Evolutionary conservation across 2,888 invertebrate species (phyloP).

Genomic region (Diadegma fenestrale): DNA sequence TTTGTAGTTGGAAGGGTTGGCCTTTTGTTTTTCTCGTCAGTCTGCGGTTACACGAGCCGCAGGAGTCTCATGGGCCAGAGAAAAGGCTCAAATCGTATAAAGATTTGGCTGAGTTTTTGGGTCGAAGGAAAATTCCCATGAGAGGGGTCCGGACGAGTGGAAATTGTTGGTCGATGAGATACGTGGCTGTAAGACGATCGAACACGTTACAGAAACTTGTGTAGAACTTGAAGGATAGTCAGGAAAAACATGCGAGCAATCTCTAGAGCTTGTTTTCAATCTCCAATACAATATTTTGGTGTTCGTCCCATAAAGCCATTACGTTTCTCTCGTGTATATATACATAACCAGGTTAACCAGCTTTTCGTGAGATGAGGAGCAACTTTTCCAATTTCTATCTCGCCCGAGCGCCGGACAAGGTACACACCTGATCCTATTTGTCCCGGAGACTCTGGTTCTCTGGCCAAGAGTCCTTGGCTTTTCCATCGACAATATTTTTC

Average conservation of each 20-base stretch:
- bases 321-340: background rate
- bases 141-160: background rate
- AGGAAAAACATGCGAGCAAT: constrained; percentile 12
- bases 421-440: constrained; percentile 50
- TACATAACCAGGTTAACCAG: constrained; percentile 4
- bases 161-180: constrained; percentile 25
- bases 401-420: constrained; percentile 40
- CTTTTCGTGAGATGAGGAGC: constrained; percentile 62
- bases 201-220: background rate
- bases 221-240: constrained; percentile 20
- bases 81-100: background rate
- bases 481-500: background rate
- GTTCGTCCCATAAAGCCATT: constrained; percentile 41
- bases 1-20: too few species aligned
- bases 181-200: background rate
- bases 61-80: background rate
- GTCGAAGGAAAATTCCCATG: background rate
- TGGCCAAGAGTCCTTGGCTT: background rate
- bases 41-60: background rate
- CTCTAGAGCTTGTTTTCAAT: constrained; percentile 59
- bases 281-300: constrained; percentile 61
- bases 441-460: background rate
- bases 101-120: background rate
- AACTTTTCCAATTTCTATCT: constrained; percentile 72
- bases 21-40: too few species aligned